These are phyloP conservation scores for Onychostoma macrolepis DNA, from an alignment of 2,113 vertebrate genomes.

Conservation along the genomic window DNA sequence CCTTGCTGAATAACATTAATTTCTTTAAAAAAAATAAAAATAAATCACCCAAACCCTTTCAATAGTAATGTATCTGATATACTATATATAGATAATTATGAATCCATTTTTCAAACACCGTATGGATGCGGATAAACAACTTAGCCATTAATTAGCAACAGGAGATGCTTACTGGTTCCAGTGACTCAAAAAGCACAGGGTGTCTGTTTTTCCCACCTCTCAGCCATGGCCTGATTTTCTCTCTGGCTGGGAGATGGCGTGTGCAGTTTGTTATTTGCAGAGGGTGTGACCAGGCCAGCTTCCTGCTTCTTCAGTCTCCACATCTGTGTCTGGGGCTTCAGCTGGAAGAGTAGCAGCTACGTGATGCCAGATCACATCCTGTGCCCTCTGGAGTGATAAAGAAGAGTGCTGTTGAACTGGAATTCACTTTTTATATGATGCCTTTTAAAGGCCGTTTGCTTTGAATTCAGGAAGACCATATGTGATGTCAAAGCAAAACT, in stretches of 20 bases:
- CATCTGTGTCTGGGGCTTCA: constrained; percentile 50
- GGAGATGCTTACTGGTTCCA: constrained; percentile 1
- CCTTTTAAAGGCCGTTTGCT: constrained; percentile 11
- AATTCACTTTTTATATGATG: background rate
- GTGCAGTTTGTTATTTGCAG: constrained; percentile 75
- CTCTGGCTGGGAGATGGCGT: constrained; percentile 64
- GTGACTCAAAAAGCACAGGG: background rate
- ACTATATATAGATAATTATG: background rate
- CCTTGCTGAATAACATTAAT: background rate
- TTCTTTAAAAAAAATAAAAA: background rate
- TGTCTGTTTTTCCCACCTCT: constrained; percentile 47
- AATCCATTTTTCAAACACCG: background rate
- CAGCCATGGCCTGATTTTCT: constrained; percentile 43
- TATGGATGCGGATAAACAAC: background rate
- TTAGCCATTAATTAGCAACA: background rate
- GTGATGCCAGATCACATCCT: constrained; percentile 30
- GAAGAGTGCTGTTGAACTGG: background rate
- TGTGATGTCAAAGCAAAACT: background rate
- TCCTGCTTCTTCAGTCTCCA: constrained; percentile 64
- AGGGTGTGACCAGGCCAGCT: constrained; percentile 74
- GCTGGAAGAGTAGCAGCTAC: constrained; percentile 1
- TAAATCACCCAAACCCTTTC: background rate
- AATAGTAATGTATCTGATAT: background rate
- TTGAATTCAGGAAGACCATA: background rate
- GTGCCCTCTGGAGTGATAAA: constrained; percentile 33